Evolutionary conservation across 92 coral and sea anemone species (phyloP), one percentile per base, ranked within the genome.

Genomic region (Phenganax marumi): DNA sequence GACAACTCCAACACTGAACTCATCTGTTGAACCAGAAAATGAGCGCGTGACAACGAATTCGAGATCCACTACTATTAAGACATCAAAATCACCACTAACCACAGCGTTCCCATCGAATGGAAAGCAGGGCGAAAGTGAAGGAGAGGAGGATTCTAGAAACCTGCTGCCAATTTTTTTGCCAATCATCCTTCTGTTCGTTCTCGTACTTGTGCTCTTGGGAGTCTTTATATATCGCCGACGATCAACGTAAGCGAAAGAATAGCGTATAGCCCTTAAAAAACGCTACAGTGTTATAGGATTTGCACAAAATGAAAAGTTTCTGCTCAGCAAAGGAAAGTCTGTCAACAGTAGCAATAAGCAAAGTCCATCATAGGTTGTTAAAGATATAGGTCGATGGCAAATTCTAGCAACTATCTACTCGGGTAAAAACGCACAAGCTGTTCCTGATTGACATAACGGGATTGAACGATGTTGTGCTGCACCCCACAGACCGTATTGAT

Each of bases 141-240:
- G 79, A 17, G 49, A 52, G 0, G 49, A 74, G 12, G 79, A 74
- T 54, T 74, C 79, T 12, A 51, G 17, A 14, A 52, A 10, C 46
- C 61, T 74, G 47, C 46, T 74, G 8, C 49, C 62, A 0, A 74
- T 74, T 23, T 11, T 74, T 49, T 63, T 74, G 13, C 79, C 79
- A 74, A 21, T 50, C 53, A 8, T 24, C 0, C 48, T 74, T 52
- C 5, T 54, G 7, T 12, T 52, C 21, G 60, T 12, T 22, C 53
- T 74, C 18, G 10, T 74, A 50, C 23, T 52, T 8, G 63, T 52
- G 46, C n/a, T 52, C 6, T 19, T 52, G 52, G 79, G 79, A 24
- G 19, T 52, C 9, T 50, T 74, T 11, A 19, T 74, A 39, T 54
- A 52, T 18, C 26, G 64, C 1, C 18, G 65, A 8, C 64, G 79